Percentiles rank a stretch among this genome's conserved stretches.
Conservation (phyloP, 2,113 vertebrate species). For the Excalfactoria chinensis region DNA sequence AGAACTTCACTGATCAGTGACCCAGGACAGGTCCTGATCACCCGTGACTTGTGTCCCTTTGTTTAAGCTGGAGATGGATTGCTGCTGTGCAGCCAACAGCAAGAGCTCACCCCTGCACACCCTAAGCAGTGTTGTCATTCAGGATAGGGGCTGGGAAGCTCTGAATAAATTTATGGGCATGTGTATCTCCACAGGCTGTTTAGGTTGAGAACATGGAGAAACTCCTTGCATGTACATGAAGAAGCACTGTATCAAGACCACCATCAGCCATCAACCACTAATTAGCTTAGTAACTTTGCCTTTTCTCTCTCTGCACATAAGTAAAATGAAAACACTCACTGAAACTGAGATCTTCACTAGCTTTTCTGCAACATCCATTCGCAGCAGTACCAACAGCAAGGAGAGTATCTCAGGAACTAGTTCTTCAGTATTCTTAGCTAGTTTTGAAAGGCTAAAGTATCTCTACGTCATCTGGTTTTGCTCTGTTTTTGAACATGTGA, state of each 20-base stretch:
- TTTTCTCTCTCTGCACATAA: not conserved
- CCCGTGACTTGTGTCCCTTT: slow-evolving; percentile 46
- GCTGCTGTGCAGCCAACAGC: not conserved
- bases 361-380: not conserved
- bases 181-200: not conserved
- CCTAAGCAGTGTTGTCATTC: not conserved
- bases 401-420: fast-evolving
- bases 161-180: not conserved
- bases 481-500: not conserved
- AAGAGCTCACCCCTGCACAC: not conserved
- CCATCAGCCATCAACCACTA: not conserved
- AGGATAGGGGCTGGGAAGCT: not conserved
- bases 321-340: not conserved
- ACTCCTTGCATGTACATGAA: not conserved
- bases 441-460: not conserved
- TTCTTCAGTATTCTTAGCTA: not conserved
- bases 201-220: not conserved
- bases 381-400: not conserved
- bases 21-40: slow-evolving; percentile 64
- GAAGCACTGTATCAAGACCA: not conserved
- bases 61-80: slow-evolving; percentile 58
- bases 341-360: not conserved
- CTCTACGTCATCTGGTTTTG: not conserved
- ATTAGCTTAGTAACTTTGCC: not conserved
- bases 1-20: slow-evolving; percentile 57